Base-by-base conservation (phyloP, 2,797 vertebrate species). In the Chelmon rostratus region DNA sequence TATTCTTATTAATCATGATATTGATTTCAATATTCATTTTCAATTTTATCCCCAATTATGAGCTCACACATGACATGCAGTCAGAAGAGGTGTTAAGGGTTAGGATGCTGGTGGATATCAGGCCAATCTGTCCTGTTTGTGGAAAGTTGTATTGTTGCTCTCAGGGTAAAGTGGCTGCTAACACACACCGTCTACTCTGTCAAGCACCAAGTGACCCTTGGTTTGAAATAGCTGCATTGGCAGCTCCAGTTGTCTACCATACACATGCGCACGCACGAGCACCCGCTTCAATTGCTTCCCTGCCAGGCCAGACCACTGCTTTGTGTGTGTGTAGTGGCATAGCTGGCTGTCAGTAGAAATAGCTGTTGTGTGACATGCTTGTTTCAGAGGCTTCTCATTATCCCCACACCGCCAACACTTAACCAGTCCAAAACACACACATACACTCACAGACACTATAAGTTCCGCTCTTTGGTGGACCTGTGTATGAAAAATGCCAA, bases 211-310 rank as follows among this genome's bases (percentile, higher is more conserved):
- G 76, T 85, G 85, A 91, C 83, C 84, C 70, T 78, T 78, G 66
- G 78, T 90, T 82, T 83, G 75, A 92, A 91, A 92, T 90, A 92
- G 86, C 77, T 66, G 23, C 73, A 83, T 13, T 79, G 73, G 81
- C 77, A 83, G 84, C 79, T 59, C 65, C 78, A 88, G 84, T 83
- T 90, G 84, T 84, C 82, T 78, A 57, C 21, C 19, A 35, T 71
- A 83, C 73, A 70, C 49, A 52, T 33, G n/a, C n/a, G 61, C 53
- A 59, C 54, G 47, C 47, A 37, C 79, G 56, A 65, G 66, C 23
- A 28, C 54, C 61, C 54, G 53, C 79, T 62, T 82, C 25, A 42
- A 66, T 33, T 73, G 74, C 75, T 44, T 79, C 37, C 73, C 23
- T 38, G 21, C 37, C 63, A 49, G 52, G 61, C 67, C 52, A 78